These are phyloP conservation scores for Vanessa cardui DNA, from an alignment of 2,888 invertebrate species.

Conservation along the genomic window DNA sequence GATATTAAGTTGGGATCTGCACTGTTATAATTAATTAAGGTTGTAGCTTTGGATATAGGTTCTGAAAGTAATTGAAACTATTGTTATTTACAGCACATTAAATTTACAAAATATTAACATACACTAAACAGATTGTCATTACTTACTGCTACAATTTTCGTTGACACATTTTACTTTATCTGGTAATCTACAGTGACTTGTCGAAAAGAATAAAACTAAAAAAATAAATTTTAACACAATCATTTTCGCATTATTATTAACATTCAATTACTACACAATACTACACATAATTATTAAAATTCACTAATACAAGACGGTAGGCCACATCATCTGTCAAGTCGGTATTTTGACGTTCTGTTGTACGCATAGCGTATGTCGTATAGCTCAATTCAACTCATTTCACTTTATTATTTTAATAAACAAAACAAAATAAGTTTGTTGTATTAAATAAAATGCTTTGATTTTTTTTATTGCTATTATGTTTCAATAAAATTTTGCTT, in stretches of 20 bases:
- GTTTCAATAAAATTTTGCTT: too few relatives aligned
- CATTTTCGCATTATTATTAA: slow-evolving; percentile 75
- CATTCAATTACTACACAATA: slow-evolving; percentile 52
- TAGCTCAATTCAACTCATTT: slow-evolving; percentile 1
- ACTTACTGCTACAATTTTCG: slow-evolving; percentile 86
- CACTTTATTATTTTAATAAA: too few relatives aligned
- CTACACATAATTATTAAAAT: slow-evolving; percentile 58
- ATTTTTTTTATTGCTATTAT: too few relatives aligned
- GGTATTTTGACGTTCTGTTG: slow-evolving; percentile 42
- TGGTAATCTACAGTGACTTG: slow-evolving; percentile 79
- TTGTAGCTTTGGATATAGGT: slow-evolving; percentile 85
- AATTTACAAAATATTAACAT: slow-evolving; percentile 22
- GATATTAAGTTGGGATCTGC: slow-evolving; percentile 83
- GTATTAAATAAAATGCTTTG: too few relatives aligned
- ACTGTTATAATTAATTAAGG: slow-evolving; percentile 81
- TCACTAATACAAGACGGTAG: slow-evolving; percentile 66
- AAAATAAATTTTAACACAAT: slow-evolving; percentile 67
- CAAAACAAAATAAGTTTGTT: too few relatives aligned
- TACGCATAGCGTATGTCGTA: neutral
- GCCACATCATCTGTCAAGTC: slow-evolving; percentile 81
- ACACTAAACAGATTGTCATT: slow-evolving; percentile 49
- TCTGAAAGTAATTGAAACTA: slow-evolving; percentile 58
- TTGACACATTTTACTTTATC: slow-evolving; percentile 88
- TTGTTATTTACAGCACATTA: neutral
- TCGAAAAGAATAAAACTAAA: slow-evolving; percentile 65